Base-by-base conservation (phyloP, 1,140 invertebrate genomes). In the Drosophila orosa region DNA sequence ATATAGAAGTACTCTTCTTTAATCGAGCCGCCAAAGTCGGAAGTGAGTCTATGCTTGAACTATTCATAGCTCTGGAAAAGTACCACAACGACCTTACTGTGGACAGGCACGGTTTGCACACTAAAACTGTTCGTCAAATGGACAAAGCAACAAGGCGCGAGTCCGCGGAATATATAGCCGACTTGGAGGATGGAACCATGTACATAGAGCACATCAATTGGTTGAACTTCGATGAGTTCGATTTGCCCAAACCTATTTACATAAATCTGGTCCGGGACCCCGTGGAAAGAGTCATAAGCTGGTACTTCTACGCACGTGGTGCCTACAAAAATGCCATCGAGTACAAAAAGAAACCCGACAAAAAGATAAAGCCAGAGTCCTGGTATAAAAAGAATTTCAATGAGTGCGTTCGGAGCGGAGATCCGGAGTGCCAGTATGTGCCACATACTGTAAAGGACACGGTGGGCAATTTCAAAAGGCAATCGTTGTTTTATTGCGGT, bases 331-430 rank as follows among this genome's bases (percentile, higher is more conserved):
- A 97, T 86, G 97, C 97, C 3, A 96, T 97, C 80, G 94, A 96
- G 71, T 97, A 97, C 85, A 94, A 95, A 74, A 96, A 96, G 33
- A 96, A 96, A 90, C 96, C 96, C 0, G 96, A 97, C 85, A 93
- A 96, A 48, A 96, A 95, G 24, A 92, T 97, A 17, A 96, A 95
- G 6, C 95, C 97, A 91, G 95, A 95, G 7, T 94, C 95, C 25
- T 98, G 97, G 97, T 92, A 97, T 5, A 97, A 97, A 91, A 98
- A 97, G 95, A 96, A 97, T 92, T 98, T 97, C 90, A 97, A 97
- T 87, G 95, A 96, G 2, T 98, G 97, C 80, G 97, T 98, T 6
- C 91, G 96, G 54, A 95, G 94, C 58, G 95, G 95, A 0, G 96
- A 98, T 92, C 94, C 95, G n/a, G 97, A 98, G 92, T 98, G 97